Conservation (phyloP, 2,113 vertebrate species). For the Orcinus orca region DNA sequence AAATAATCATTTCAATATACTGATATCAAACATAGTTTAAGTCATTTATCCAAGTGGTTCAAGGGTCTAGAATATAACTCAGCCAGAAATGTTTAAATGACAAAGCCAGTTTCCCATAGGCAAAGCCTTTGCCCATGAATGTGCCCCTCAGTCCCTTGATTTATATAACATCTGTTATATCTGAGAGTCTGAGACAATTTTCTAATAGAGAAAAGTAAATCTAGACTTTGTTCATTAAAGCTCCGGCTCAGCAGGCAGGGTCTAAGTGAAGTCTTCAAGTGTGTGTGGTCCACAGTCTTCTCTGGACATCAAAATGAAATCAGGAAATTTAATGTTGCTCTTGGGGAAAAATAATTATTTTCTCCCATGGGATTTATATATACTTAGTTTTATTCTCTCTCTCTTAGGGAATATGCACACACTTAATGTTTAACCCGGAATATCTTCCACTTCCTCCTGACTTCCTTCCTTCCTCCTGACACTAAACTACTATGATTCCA, state of each 20-base stretch:
- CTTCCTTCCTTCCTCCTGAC: not conserved
- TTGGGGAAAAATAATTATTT: not conserved
- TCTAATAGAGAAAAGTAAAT: not conserved
- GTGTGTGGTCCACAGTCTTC: not conserved
- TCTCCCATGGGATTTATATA: not conserved
- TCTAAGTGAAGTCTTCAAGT: not conserved
- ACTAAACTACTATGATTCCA: not conserved
- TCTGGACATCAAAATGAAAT: not conserved
- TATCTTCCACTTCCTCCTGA: not conserved
- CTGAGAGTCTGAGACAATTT: not conserved
- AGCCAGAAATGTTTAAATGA: not conserved
- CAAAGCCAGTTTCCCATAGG: not conserved
- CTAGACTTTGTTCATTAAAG: not conserved
- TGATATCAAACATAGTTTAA: not conserved
- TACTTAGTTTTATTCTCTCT: not conserved
- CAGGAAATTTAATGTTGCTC: not conserved
- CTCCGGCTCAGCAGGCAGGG: accelerated
- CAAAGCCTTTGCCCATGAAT: not conserved
- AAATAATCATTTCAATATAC: not conserved
- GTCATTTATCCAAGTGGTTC: not conserved
- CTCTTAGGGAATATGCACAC: too few species aligned
- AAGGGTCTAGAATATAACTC: not conserved
- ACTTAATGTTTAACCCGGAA: not conserved
- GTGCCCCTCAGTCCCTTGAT: not conserved
- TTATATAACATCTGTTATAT: not conserved